phyloP scores from a whole-genome alignment of 2,113 vertebrate species.

The Perca fluviatilis region DNA sequence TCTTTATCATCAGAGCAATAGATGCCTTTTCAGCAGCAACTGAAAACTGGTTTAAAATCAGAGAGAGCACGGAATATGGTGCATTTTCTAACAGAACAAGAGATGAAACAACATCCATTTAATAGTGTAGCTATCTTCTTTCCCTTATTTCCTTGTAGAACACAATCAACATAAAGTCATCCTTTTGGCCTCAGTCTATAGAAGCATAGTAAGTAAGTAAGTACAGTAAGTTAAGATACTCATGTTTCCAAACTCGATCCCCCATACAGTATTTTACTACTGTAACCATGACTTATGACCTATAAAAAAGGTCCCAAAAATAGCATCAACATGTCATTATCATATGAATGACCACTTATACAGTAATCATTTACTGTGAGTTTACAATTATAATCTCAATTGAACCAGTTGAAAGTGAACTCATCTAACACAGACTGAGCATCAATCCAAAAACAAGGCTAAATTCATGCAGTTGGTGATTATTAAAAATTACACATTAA shows the following conservation, averaged over 20 bases:
- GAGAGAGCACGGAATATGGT: background rate
- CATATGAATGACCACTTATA: background rate
- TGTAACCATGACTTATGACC: background rate
- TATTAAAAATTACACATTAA: background rate
- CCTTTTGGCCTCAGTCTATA: background rate
- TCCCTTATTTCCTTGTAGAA: background rate
- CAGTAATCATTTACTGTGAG: background rate
- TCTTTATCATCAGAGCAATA: background rate
- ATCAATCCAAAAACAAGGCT: background rate
- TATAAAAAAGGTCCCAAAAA: background rate
- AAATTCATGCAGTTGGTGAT: background rate
- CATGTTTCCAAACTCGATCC: constrained; percentile 12
- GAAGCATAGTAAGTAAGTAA: constrained; percentile 6
- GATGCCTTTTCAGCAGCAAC: background rate
- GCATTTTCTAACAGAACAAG: background rate
- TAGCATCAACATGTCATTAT: background rate
- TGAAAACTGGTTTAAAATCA: background rate
- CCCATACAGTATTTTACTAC: background rate
- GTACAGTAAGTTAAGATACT: background rate
- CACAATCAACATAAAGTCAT: constrained; percentile 14
- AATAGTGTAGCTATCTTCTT: background rate
- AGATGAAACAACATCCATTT: background rate
- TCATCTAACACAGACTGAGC: background rate
- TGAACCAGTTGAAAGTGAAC: background rate
- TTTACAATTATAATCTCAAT: background rate